Evolutionary conservation across 2,797 vertebrate genomes (phyloP), one percentile per base, ranked within the genome.

Genomic region (Kryptolebias ocellatus): DNA sequence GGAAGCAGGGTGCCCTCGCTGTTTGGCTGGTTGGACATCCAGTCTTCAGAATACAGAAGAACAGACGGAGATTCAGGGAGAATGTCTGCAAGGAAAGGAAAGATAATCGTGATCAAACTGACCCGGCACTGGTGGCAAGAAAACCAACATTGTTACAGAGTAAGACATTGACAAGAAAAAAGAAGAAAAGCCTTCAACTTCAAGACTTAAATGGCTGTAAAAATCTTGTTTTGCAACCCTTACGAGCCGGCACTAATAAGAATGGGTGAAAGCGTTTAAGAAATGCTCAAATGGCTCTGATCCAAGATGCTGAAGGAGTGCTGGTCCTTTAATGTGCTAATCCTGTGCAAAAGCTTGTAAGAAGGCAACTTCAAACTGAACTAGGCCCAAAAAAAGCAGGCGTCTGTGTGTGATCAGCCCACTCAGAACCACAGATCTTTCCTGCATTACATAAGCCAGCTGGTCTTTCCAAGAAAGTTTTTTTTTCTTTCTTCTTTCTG

Each of bases 391-490:
- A 81, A 24, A 65, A 60, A 67, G 51, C 27, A 65, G 45, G 72
- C n/a, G 18, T 60, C 47, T 64, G 74, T 58, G 68, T 65, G 60
- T 69, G 55, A 79, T 70, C 64, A 64, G 80, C 74, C 73, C 53
- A 64, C 76, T 82, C 64, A 65, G 28, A 77, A 83, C 85, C 82
- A 69, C 89, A 86, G 72, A 78, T 52, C 72, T 83, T 65, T 81
- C 64, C 76, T 65, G 68, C 74, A 62, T 88, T 83, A 85, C 74
- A 37, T 83, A 86, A 88, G 59, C 76, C 82, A 90, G 91, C 87
- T 91, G 86, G 80, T 87, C 72, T 91, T 91, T 90, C 72, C 76
- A 84, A 89, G 70, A 65, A 12, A 81, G 60, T 75, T 83, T 72
- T 87, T 87, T 81, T 76, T 70, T 78, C 87, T 87, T 64, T 65